These are phyloP conservation scores for Zygothrica quintamaculata DNA, from an alignment of 2,888 invertebrate species.

Conservation along the genomic window DNA sequence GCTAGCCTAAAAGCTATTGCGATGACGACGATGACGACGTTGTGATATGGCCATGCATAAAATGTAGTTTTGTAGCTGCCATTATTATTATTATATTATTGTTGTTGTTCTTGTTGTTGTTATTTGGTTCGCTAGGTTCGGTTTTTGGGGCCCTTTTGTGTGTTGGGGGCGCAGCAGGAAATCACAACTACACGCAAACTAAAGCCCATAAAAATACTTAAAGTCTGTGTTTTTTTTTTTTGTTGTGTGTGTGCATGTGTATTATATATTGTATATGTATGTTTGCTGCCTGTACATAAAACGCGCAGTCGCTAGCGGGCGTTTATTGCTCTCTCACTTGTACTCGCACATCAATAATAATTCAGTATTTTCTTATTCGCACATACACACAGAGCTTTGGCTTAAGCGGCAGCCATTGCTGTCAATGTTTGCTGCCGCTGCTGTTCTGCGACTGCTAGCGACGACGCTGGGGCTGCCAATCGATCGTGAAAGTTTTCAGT, in stretches of 20 bases:
- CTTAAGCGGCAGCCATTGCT: conserved; percentile 58
- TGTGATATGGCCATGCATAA: conserved; percentile 60
- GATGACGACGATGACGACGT: conserved; percentile 59
- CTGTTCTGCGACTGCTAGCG: conserved; percentile 8
- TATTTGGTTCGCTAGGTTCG: conserved; percentile 34
- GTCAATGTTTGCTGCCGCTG: conserved; percentile 19
- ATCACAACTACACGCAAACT: conserved; percentile 63
- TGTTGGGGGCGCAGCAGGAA: conserved; percentile 76
- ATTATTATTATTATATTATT: conserved; percentile 27
- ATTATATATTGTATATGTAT: conserved; percentile 18
- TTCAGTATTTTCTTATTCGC: conserved; percentile 24
- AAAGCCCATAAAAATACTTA: conserved; percentile 48
- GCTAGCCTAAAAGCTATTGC: conserved; percentile 14
- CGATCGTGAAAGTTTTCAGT: conserved; percentile 70
- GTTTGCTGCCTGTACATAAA: conserved; percentile 24
- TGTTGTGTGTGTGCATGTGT: conserved; percentile 21
- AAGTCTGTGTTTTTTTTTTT: too few species aligned
- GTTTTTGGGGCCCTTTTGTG: conserved; percentile 51
- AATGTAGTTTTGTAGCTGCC: conserved; percentile 71
- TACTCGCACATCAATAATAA: conserved; percentile 4
- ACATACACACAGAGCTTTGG: conserved; percentile 27
- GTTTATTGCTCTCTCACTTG: conserved; percentile 37
- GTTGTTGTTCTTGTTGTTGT: too few species aligned
- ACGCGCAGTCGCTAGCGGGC: conserved; percentile 55
- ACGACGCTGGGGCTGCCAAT: conserved; percentile 46